Evolutionary conservation across 2,888 invertebrate species (phyloP).

Genomic region (Eucera pruinosa): DNA sequence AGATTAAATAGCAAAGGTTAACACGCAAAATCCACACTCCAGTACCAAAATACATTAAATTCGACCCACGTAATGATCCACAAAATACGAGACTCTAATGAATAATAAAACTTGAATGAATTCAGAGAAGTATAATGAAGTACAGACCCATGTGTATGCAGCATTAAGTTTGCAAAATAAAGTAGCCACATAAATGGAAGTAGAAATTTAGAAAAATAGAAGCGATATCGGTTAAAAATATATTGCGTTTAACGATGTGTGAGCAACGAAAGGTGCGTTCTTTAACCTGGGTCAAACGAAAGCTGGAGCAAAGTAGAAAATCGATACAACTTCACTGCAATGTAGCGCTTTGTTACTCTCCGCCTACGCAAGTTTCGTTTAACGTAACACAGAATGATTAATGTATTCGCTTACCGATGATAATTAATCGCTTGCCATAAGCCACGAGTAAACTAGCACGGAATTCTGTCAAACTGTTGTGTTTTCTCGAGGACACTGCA

Average conservation of each 20-base stretch:
- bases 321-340: slow-evolving; percentile 63
- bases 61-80: no score
- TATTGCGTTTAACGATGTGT: neutral
- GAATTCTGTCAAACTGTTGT: slow-evolving; percentile 6
- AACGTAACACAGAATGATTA: neutral
- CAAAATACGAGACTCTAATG: neutral
- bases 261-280: slow-evolving; percentile 2
- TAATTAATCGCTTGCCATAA: slow-evolving; percentile 18
- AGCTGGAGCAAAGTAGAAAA: slow-evolving; percentile 55
- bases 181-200: neutral
- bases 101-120: neutral
- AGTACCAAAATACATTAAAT: no score
- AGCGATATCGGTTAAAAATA: neutral
- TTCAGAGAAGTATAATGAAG: neutral
- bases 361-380: neutral
- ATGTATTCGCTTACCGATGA: slow-evolving; percentile 34
- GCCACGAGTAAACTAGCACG: slow-evolving; percentile 9
- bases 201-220: neutral
- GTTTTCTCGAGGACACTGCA: slow-evolving; percentile 31
- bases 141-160: neutral
- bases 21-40: no score
- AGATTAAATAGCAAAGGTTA: no score
- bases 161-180: neutral
- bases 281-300: slow-evolving; percentile 38
- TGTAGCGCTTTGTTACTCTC: slow-evolving; percentile 44